Base-by-base conservation (phyloP, 2,113 vertebrate species). In the Sylvietta virens region DNA sequence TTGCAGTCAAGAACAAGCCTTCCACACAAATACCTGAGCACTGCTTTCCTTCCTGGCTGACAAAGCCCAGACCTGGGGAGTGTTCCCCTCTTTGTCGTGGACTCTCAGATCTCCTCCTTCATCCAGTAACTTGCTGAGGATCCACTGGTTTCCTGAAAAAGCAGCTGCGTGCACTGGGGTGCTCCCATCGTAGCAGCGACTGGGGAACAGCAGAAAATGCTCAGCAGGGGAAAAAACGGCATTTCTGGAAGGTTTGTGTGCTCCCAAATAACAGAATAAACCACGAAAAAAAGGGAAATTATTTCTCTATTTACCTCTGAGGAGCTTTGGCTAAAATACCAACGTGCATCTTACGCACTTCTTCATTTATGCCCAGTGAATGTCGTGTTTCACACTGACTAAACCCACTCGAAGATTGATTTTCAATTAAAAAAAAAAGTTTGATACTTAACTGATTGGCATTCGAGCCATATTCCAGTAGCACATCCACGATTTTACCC, bases 161-260 rank as follows among this genome's bases (percentile, higher is more conserved):
- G 98, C 98, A 8, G 98, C 99, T 21, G 98, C 98, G 0, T 99
- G 99, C 33, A 99, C 98, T 0, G 98, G 98, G 17, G 98, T 99
- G 92, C 98, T 99, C 44, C 97, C 96, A 53, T 99, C 98, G 1
- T 96, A 96, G 96, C 98, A 99, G 86, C 98, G 98, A 77, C 99
- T 99, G 81, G 12, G 56, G 76, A 79, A 88, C 0, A 1, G 45
- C 22, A 82, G 35, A 57, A 64, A 47, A 56, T 1, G 16, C 23
- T 78, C 60, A 69, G 13, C 37, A 76, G 53, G 40, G 21, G 17
- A 24, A 39, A 54, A 58, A 53, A 6, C 4, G 22, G 14, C 11
- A 7, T 3, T 12, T 1, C 15, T 20, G 15, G 5, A 31, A n/a
- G 0, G 2, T 9, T 20, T 11, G 5, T 5, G 28, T 6, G 14